Conservation (phyloP, 2,888 invertebrate genomes). For the Caradrina kadenii region DNA sequence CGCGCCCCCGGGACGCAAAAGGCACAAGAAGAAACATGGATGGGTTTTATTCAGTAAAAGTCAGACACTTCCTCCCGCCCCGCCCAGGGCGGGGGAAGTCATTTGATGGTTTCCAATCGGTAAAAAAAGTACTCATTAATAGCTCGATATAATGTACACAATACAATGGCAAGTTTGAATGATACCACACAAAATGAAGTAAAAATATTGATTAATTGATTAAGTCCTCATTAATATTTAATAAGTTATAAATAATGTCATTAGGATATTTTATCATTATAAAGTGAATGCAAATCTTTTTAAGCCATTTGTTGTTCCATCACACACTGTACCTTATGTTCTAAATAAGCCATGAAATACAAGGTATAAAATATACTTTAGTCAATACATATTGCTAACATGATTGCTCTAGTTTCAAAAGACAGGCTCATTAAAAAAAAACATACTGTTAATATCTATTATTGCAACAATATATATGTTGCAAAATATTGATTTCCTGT, state of each 20-base stretch:
- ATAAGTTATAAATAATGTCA: background rate
- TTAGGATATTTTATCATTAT: slow-evolving; percentile 15
- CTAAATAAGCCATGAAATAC: background rate
- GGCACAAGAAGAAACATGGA: too few species aligned
- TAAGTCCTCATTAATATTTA: slow-evolving; percentile 23
- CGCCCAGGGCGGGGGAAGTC: too few species aligned
- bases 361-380: too few species aligned
- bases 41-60: too few species aligned
- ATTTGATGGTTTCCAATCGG: too few species aligned
- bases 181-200: background rate
- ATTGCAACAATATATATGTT: background rate
- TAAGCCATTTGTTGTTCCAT: too few species aligned
- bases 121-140: too few species aligned
- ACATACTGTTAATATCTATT: background rate
- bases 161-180: background rate
- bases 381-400: background rate
- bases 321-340: background rate
- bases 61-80: too few species aligned
- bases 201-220: slow-evolving; percentile 22
- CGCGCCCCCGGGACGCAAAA: too few species aligned
- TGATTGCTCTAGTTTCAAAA: slow-evolving; percentile 21
- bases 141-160: too few species aligned
- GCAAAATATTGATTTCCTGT: slow-evolving; percentile 6
- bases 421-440: background rate
- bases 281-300: background rate